These are phyloP conservation scores for Corythoichthys intestinalis DNA, from an alignment of 2,113 vertebrate genomes.

Conservation along the genomic window DNA sequence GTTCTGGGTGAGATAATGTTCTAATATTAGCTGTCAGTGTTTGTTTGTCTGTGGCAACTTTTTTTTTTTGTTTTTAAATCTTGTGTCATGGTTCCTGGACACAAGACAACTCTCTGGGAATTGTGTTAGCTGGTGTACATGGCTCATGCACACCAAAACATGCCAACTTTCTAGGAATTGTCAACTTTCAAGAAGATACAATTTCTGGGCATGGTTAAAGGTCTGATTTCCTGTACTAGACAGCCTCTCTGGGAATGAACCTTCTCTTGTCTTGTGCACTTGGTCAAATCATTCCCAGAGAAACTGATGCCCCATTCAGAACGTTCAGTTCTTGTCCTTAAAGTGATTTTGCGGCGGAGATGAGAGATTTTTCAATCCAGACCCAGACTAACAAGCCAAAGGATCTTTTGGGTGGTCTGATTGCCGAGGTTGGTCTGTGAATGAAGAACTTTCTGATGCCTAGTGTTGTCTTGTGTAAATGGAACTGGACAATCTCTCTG, in stretches of 20 bases:
- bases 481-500: too few species aligned
- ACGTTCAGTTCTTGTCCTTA: neutral
- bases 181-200: neutral
- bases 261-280: neutral
- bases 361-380: neutral
- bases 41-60: neutral
- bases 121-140: neutral
- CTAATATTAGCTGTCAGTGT: neutral
- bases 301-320: neutral
- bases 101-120: neutral
- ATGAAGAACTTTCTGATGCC: too few species aligned
- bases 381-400: constrained; percentile 18
- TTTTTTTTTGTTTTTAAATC: neutral
- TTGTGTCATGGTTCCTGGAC: neutral
- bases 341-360: neutral
- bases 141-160: neutral
- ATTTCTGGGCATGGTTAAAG: neutral
- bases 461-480: too few species aligned
- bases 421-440: constrained; percentile 33
- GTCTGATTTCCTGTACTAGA: neutral
- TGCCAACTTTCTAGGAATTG: neutral
- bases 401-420: constrained; percentile 59
- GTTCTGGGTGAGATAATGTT: constrained; percentile 80
- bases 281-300: neutral
- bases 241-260: neutral